phyloP scores from a whole-genome alignment of 92 coral and sea anemone genomes.

The Epizoanthus stellaris region DNA sequence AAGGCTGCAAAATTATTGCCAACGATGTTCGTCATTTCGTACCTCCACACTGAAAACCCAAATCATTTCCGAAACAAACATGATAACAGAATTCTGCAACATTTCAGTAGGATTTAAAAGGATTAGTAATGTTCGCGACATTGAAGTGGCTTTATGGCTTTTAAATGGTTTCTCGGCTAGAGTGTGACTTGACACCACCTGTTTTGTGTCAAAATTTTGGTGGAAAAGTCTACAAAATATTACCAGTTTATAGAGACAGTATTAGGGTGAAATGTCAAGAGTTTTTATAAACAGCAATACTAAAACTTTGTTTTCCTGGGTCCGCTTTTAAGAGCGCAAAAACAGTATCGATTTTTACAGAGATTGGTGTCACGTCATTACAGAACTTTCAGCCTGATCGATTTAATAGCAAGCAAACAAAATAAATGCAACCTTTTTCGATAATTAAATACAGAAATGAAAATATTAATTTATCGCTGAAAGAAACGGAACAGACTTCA shows the following conservation, averaged over 20 bases:
- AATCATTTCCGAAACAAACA: not conserved
- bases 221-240: not conserved
- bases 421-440: not conserved
- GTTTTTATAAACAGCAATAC: constrained; percentile 20
- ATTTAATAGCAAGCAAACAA: constrained; percentile 41
- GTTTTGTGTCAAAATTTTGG: not conserved
- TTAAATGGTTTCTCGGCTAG: not conserved
- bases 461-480: not conserved
- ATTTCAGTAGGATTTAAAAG: constrained; percentile 15
- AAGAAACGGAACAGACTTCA: constrained; percentile 3
- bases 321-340: not conserved
- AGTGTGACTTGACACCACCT: not conserved
- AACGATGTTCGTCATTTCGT: not conserved
- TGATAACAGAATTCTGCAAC: not conserved
- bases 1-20: constrained; percentile 18
- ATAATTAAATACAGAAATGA: not conserved
- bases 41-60: not conserved
- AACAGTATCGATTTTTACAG: not conserved
- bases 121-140: constrained; percentile 9
- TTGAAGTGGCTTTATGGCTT: constrained; percentile 14
- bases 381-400: not conserved
- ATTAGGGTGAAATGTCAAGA: constrained; percentile 10
- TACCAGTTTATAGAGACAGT: not conserved
- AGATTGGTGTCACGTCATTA: not conserved
- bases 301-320: not conserved